A percentile compares a stretch with the other conserved stretches of the same genome.
Evolutionary conservation across 92 coral and sea anemone genomes (phyloP).

Genomic region (Ricordea florida): DNA sequence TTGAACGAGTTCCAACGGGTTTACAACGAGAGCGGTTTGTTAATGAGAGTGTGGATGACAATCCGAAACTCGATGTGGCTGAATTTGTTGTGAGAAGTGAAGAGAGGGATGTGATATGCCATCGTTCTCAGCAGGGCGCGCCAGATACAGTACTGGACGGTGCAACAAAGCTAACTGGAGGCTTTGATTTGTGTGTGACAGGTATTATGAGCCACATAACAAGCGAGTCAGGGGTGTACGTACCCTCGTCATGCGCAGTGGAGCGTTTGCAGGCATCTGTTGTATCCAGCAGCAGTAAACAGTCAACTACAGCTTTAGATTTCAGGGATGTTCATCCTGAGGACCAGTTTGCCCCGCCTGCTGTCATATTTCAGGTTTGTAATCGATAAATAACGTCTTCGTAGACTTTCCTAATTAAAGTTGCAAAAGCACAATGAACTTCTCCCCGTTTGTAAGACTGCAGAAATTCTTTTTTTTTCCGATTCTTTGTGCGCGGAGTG

Average conservation of each 20-base stretch:
- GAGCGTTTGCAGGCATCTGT: constrained; percentile 41
- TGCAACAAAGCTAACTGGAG: constrained; percentile 59
- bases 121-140: constrained; percentile 4
- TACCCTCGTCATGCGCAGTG: constrained; percentile 7
- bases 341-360: constrained; percentile 94
- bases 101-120: constrained; percentile 44
- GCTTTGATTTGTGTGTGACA: constrained; percentile 80
- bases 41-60: constrained; percentile 49
- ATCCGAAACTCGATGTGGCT: constrained; percentile 68
- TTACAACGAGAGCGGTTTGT: constrained; percentile 54
- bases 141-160: constrained; percentile 46
- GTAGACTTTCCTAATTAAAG: not conserved
- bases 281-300: constrained; percentile 35
- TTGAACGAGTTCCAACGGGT: constrained; percentile 45
- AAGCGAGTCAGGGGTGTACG: constrained; percentile 28
- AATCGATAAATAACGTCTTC: not conserved
- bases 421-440: not conserved
- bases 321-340: constrained; percentile 83
- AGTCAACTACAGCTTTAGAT: constrained; percentile 66
- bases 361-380: constrained; percentile 94
- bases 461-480: too few relatives aligned
- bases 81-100: constrained; percentile 76
- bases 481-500: too few relatives aligned
- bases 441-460: not conserved
- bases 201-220: constrained; percentile 84